Conservation (phyloP, 2,113 vertebrate species). For the Callocephalon fimbriatum region DNA sequence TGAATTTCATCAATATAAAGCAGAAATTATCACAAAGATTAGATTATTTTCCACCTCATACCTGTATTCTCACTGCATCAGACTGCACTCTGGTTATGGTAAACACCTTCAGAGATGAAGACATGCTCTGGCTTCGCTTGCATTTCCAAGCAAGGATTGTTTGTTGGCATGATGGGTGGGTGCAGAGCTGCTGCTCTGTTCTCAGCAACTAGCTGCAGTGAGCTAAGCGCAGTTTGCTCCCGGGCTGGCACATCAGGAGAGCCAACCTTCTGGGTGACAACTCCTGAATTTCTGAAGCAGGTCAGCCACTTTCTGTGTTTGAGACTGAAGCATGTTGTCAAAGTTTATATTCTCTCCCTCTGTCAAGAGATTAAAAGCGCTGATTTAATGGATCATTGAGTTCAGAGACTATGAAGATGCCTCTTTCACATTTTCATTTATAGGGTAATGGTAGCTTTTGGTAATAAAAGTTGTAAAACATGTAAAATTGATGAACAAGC, state of each 20-base stretch:
- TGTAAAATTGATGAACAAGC: neutral
- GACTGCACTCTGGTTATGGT: neutral
- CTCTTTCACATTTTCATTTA: neutral
- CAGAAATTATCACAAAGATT: neutral
- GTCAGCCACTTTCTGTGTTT: neutral
- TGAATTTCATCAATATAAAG: neutral
- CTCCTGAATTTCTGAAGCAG: neutral
- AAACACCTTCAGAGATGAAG: neutral
- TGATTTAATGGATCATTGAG: neutral
- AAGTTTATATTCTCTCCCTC: neutral
- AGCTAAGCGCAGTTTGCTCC: neutral
- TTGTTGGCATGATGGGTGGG: neutral
- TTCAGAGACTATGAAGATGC: neutral
- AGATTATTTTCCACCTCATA: neutral
- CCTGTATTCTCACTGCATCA: neutral
- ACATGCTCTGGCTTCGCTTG: neutral
- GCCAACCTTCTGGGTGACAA: neutral
- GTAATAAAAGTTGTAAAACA: neutral
- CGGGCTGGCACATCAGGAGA: neutral
- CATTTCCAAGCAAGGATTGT: neutral
- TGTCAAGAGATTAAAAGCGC: neutral
- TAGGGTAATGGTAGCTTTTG: neutral
- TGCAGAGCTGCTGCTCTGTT: neutral
- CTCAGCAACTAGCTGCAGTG: neutral
- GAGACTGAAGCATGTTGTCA: neutral